Conservation (phyloP, 2,888 invertebrate genomes). For the Gastrophysa polygoni region DNA sequence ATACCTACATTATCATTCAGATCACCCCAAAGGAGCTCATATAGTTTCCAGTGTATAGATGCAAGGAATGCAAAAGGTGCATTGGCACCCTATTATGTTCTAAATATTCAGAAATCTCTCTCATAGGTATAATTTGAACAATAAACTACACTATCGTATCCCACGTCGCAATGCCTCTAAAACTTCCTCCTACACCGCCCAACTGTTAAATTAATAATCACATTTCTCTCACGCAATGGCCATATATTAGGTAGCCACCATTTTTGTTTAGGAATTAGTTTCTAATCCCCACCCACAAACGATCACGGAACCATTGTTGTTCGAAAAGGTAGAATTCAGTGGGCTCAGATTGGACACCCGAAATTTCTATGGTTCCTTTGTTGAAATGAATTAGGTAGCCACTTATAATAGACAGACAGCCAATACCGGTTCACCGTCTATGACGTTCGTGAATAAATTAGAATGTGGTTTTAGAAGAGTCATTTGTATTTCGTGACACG, state of each 20-base stretch:
- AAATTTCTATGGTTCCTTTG: slow-evolving; percentile 24
- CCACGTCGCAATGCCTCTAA: slow-evolving; percentile 18
- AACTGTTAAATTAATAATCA: slow-evolving; percentile 42
- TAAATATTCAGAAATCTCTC: too few relatives aligned
- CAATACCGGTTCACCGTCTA: background rate
- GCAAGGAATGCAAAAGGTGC: too few relatives aligned
- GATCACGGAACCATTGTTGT: slow-evolving; percentile 21
- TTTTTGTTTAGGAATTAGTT: slow-evolving; percentile 44
- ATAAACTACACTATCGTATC: too few relatives aligned
- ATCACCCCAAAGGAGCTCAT: too few relatives aligned
- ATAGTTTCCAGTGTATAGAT: too few relatives aligned
- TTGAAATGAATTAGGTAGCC: too few relatives aligned
- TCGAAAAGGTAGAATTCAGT: slow-evolving; percentile 18
- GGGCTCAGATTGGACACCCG: slow-evolving; percentile 11
- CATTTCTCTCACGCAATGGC: slow-evolving; percentile 39
- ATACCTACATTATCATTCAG: too few relatives aligned
- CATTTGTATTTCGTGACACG: slow-evolving; percentile 9
- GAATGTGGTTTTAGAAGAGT: slow-evolving; percentile 1
- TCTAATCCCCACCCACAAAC: slow-evolving; percentile 41
- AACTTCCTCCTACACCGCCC: slow-evolving; percentile 36
- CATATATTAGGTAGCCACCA: slow-evolving; percentile 42
- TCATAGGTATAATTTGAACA: too few relatives aligned
- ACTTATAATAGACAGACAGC: too few relatives aligned
- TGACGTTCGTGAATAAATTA: slow-evolving; percentile 8
- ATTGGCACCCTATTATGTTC: too few relatives aligned